Conservation (phyloP, 2,113 vertebrate genomes). For the Anhinga anhinga region DNA sequence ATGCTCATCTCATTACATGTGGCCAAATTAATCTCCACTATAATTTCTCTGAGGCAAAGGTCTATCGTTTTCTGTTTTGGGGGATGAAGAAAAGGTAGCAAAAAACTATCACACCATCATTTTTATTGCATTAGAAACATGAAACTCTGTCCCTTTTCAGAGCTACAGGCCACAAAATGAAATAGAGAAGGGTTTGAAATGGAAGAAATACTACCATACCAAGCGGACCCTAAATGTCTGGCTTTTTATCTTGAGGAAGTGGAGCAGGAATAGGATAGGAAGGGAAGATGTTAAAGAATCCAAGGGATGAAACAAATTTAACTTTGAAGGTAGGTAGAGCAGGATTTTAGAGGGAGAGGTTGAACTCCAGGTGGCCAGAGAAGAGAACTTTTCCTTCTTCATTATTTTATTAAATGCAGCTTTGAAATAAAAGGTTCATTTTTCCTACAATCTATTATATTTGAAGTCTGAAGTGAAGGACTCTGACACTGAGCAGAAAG, state of each 20-base stretch:
- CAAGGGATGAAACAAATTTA: not conserved
- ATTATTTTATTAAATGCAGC: not conserved
- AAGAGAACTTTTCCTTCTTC: not conserved
- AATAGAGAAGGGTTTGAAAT: not conserved
- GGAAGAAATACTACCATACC: not conserved
- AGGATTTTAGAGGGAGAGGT: not conserved
- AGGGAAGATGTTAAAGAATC: not conserved
- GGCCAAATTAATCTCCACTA: not conserved
- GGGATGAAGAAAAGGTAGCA: constrained; percentile 15
- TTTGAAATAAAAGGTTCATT: not conserved
- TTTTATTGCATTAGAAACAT: constrained; percentile 5
- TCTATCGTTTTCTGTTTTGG: not conserved
- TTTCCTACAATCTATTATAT: not conserved
- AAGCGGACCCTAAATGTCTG: not conserved
- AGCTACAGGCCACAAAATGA: not conserved
- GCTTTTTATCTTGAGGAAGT: not conserved
- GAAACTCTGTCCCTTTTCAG: not conserved
- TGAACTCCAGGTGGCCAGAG: not conserved
- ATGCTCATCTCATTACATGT: not conserved
- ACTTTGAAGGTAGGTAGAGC: not conserved
- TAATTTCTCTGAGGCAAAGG: not conserved
- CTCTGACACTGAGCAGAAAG: not conserved
- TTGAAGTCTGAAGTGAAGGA: not conserved
- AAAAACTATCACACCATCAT: constrained; percentile 3
- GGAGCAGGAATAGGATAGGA: not conserved